phyloP scores from a whole-genome alignment of 2,888 invertebrate species.

The Ormyrus nitidulus region DNA sequence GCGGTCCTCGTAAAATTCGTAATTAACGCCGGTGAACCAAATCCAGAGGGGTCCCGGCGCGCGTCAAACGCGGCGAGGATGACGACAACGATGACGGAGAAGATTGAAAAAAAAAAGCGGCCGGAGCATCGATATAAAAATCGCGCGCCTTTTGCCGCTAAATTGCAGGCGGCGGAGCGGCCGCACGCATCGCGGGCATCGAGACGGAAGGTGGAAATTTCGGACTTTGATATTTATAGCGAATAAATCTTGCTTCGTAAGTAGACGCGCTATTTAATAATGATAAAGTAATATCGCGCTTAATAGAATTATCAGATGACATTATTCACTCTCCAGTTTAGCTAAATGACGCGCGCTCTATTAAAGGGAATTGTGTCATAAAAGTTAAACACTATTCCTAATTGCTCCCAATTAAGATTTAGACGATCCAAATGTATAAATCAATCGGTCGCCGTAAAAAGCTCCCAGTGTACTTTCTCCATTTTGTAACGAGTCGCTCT shows the following conservation, averaged over 20 bases:
- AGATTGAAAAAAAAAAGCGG: slow-evolving; percentile 4
- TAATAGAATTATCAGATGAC: background rate
- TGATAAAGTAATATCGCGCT: too few relatives aligned
- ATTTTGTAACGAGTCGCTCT: too few relatives aligned
- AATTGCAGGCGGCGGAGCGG: too few relatives aligned
- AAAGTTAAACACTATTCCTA: background rate
- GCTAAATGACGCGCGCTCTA: too few relatives aligned
- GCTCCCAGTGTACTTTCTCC: background rate
- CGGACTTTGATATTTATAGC: too few relatives aligned
- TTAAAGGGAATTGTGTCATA: background rate
- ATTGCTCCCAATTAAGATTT: background rate
- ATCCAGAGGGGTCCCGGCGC: background rate
- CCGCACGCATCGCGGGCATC: too few relatives aligned
- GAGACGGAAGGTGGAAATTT: too few relatives aligned
- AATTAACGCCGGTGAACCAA: slow-evolving; percentile 30
- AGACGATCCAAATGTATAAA: background rate
- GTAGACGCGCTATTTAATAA: too few relatives aligned
- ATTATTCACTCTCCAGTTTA: background rate
- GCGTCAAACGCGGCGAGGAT: too few relatives aligned
- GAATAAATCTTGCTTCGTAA: too few relatives aligned
- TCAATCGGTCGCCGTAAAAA: background rate
- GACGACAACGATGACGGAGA: too few relatives aligned
- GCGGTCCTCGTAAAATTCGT: slow-evolving; percentile 28
- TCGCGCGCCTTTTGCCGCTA: background rate
- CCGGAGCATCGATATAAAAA: background rate